Evolutionary conservation across 1,140 invertebrate genomes (phyloP), one percentile per base, ranked within the genome.

Genomic region (Plectrocnemia conspersa): DNA sequence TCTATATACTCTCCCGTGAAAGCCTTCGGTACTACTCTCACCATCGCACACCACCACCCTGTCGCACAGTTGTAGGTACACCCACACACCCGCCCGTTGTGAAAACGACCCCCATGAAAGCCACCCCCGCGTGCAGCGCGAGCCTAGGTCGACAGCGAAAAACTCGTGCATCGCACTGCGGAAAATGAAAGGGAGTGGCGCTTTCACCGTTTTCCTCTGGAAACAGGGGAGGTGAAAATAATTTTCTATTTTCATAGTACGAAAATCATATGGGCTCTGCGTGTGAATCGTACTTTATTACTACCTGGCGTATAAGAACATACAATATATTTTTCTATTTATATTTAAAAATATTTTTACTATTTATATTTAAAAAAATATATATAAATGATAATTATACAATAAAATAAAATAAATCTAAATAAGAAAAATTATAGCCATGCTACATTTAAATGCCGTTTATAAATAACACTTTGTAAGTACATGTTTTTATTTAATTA

Each of bases 131-230:
- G 41, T 44, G 41, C 4, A 33, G 19, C 11, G 3, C 29, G 13
- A 15, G n/a, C 11, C 3, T 48, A 19, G 27, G 32, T 47, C 1
- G 15, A 10, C 13, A 42, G 42, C 11, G 33, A 56, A 49, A 56
- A 56, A 56, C 45, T 48, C 44, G 41, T 42, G 58, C 54, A 55
- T 59, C 52, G 58, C 52, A 52, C 32, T 59, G 58, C 49, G 58
- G 58, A 53, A 60, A 60, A 60, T 60, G 58, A 60, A 60, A 60
- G 58, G 58, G 58, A 60, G 58, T 60, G 58, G 44, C 54, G 58
- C 58, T 60, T 60, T 60, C 58, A 53, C 58, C 58, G 54, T 47
- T 56, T 45, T 32, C 32, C 25, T 49, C 19, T 11, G 15, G 10
- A 44, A 45, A 44, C 21, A 49, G 44, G 44, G 56, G 56, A 42